Conservation (phyloP, 2,797 vertebrate species). For the Mionectes olivaceus region DNA sequence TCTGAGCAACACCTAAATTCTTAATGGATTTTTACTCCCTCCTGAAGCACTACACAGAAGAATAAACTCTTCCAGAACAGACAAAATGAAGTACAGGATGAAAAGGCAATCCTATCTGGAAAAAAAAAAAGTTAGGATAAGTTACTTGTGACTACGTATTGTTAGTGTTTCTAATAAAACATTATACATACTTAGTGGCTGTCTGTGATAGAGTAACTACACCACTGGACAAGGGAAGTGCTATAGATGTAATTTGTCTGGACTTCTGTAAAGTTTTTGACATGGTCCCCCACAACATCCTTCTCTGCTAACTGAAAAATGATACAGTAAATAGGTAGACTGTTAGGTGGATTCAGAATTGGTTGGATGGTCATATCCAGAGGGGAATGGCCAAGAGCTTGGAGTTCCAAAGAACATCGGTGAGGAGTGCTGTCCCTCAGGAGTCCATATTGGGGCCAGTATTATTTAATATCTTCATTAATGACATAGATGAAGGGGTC, state of each 20-base stretch:
- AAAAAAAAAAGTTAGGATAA: background rate
- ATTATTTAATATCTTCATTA: background rate
- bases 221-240: background rate
- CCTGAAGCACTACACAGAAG: background rate
- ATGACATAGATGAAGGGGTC: background rate
- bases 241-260: background rate
- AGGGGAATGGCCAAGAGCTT: background rate
- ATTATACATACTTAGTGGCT: background rate
- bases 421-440: background rate
- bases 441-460: background rate
- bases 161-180: background rate
- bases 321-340: background rate
- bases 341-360: background rate
- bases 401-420: too few relatives aligned
- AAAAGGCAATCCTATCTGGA: background rate
- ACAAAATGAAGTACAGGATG: background rate
- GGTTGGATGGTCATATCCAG: background rate
- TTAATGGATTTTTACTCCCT: background rate
- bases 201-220: background rate
- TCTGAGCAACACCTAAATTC: background rate
- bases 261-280: background rate
- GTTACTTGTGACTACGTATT: background rate
- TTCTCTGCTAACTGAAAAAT: background rate
- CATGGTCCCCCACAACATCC: background rate
- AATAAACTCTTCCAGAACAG: background rate